Evolutionary conservation across 2,888 invertebrate species (phyloP), one percentile per base, ranked within the genome.

Genomic region (Eurytoma adleriae): DNA sequence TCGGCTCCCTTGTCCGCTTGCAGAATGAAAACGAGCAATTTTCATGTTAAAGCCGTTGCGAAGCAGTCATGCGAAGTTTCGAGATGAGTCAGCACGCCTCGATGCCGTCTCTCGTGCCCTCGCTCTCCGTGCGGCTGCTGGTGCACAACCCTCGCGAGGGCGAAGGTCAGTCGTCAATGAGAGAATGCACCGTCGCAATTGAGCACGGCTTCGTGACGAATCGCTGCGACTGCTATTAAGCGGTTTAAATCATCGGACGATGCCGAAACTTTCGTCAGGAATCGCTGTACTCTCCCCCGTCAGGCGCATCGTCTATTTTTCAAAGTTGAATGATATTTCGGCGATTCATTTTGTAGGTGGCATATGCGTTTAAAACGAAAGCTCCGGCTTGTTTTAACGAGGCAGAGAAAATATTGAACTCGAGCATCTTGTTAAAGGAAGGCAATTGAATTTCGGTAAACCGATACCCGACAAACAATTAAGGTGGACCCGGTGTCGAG

Each of bases 41-140:
- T 84, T 83, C 84, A 83, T 84, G 85, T 86, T 85, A 85, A 85
- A 86, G 83, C 84, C 84, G 83, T 83, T 83, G 79, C 81, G 82
- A 79, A 64, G 82, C 84, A 84, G 84, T 84, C 85, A 85, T 84
- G 86, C 84, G 84, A 83, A 85, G 50, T 79, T 77, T 82, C 73
- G 69, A 72, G 59, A 73, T 76, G 81, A 82, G 64, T 82, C 79
- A 73, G 79, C 81, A 40, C 20, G 61, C 72, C 54, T 76, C 81
- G 74, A 74, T 70, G 75, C 59, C 67, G 54, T 67, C 73, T 48
- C 27, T 48, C 27, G 14, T n/a, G 5, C 27, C 27, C 16, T 64
- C 66, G 48, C 30, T 66, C n/a, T 66, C 56, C 66, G 13, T 50
- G 24, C 27, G 27, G 20, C 40, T 12, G 57, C 20, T 7, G 40